Evolutionary conservation across 2,797 vertebrate genomes (phyloP).

Genomic region (Premnoplex brunnescens): DNA sequence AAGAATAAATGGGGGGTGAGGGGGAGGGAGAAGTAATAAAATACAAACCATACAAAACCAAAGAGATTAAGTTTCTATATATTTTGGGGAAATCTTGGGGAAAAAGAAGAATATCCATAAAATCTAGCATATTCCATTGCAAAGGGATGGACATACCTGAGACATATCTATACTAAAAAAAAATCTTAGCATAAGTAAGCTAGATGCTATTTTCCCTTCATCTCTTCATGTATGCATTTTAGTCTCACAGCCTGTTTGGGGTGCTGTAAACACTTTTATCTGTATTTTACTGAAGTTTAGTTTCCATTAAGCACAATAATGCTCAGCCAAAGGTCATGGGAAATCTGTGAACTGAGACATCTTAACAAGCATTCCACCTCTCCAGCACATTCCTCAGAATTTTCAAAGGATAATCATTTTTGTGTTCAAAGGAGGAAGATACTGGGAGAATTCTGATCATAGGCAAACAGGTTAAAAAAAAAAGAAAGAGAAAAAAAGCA

Average conservation of each 20-base stretch:
- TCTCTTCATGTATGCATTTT: background rate
- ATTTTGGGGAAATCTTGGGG: background rate
- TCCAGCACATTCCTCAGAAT: background rate
- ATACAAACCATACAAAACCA: too few relatives aligned
- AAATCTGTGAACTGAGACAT: background rate
- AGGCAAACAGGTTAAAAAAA: background rate
- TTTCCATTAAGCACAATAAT: background rate
- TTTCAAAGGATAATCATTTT: background rate
- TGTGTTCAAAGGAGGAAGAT: background rate
- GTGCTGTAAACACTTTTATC: background rate
- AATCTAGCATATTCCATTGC: background rate
- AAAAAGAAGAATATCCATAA: background rate
- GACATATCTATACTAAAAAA: background rate
- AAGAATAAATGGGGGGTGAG: background rate
- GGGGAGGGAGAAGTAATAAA: background rate
- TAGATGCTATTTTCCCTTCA: background rate
- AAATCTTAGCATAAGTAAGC: background rate
- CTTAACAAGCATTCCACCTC: background rate
- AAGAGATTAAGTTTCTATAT: background rate
- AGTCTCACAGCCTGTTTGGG: background rate
- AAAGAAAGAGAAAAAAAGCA: fast-evolving
- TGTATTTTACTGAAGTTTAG: background rate
- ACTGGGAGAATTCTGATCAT: background rate
- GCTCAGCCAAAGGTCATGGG: background rate
- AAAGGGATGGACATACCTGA: background rate